Evolutionary conservation across 2,797 vertebrate genomes (phyloP), one percentile per base, ranked within the genome.

Genomic region (Mus caroli): DNA sequence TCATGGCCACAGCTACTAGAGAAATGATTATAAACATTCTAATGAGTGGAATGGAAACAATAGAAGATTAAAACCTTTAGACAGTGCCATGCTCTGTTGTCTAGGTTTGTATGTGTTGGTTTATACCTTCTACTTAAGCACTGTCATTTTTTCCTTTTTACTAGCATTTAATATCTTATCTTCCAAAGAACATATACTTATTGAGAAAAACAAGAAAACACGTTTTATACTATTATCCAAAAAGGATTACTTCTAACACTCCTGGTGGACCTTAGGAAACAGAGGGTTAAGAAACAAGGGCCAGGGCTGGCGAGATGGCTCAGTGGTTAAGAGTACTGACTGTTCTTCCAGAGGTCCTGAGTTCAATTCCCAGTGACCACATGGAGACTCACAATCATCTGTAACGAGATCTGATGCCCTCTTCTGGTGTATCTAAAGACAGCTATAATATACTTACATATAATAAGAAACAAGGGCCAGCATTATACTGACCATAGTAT

Each of bases 141-240:
- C 52, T 77, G 50, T 69, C 69, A 95, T 34, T 4, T 37, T 4
- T 90, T 89, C 91, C 73, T 88, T 94, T 82, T 73, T 90, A 93
- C 50, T 83, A 94, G 87, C 31, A 73, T 80, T 91, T 79, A 84
- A 83, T 43, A 83, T 91, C 67, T 92, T 90, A n/a, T 54, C 91
- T 34, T 67, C 78, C 37, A 83, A 79, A 37, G 79, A 76, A 60
- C 26, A 78, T 88, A 15, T 28, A 28, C 69, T 69, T 96, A 73
- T 43, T 76, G 6, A 88, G n/a, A 26, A 90, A 90, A 94, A 80
- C 76, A 83, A 67, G 19, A 83, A 79, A 69, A 40, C 17, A 64
- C 3, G 64, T 96, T 80, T 15, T 69, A 77, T 60, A 67, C 67
- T 88, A 88, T 85, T 26, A 37, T 77, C 73, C 31, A 92, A 52